phyloP scores from a whole-genome alignment of 37 sponge, comb jelly and placozoan species.

The Theonella swinhoei region DNA sequence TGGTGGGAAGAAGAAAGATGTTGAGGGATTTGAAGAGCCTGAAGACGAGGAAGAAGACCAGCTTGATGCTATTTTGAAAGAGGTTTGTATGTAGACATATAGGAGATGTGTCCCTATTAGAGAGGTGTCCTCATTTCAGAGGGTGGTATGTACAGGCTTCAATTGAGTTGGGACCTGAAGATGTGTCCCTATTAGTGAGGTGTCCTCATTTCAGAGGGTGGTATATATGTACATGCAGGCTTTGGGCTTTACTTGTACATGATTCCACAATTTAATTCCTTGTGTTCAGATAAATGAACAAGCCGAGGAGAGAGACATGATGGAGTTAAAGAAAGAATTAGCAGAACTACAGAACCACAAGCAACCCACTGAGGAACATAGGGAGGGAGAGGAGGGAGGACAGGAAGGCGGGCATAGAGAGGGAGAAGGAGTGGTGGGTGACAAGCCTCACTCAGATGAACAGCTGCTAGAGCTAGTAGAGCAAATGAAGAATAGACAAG shows the following conservation, averaged over 20 bases:
- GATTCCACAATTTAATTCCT: too few species aligned
- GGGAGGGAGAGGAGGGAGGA: not conserved
- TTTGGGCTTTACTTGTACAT: too few species aligned
- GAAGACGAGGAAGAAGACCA: not conserved
- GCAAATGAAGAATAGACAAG: not conserved
- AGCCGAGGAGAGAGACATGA: not conserved
- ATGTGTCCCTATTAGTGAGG: too few species aligned
- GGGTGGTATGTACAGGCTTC: too few species aligned
- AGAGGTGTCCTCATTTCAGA: too few species aligned
- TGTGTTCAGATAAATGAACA: not conserved
- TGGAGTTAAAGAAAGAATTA: not conserved
- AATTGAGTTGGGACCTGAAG: too few species aligned
- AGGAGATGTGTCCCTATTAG: too few species aligned
- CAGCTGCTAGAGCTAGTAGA: not conserved
- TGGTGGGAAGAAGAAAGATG: not conserved
- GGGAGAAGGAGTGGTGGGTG: not conserved
- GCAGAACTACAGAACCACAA: not conserved
- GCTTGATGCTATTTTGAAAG: not conserved
- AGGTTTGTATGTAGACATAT: too few species aligned
- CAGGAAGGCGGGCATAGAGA: not conserved
- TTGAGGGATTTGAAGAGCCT: not conserved
- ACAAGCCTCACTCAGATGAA: not conserved
- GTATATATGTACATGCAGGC: too few species aligned
- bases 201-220: too few species aligned
- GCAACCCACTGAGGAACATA: not conserved